phyloP scores from a whole-genome alignment of 1,140 invertebrate species.

The Hormaphis cornu region DNA sequence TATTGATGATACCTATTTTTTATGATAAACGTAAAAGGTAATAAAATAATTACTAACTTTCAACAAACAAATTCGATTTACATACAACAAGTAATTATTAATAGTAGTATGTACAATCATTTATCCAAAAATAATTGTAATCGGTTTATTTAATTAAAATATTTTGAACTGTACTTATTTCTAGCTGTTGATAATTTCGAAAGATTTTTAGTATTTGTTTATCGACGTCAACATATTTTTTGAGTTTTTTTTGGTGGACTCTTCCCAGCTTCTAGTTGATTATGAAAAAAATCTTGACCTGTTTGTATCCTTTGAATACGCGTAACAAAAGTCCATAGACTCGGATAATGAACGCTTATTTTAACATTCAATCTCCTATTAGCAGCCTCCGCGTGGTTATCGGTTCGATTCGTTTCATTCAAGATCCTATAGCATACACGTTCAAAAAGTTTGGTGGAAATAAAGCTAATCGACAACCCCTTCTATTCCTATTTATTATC shows the following conservation, averaged over 20 bases:
- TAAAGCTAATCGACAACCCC: too few species aligned
- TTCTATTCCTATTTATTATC: too few species aligned
- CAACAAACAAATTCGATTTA: too few species aligned
- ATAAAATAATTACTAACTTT: not conserved
- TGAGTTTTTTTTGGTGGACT: not conserved
- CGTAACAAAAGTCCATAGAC: not conserved
- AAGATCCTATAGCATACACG: too few species aligned
- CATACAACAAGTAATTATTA: too few species aligned
- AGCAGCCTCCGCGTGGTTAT: too few species aligned
- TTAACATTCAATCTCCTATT: not conserved
- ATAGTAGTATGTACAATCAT: too few species aligned
- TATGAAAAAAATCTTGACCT: not conserved
- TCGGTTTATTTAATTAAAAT: too few species aligned
- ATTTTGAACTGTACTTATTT: too few species aligned
- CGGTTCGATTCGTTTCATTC: too few species aligned
- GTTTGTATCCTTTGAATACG: not conserved
- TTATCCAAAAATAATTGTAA: too few species aligned
- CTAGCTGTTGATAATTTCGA: not conserved
- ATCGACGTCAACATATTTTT: not conserved
- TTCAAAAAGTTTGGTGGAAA: too few species aligned
- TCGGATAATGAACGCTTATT: not conserved
- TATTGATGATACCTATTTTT: not conserved
- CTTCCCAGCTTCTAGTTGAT: not conserved
- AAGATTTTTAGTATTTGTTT: not conserved
- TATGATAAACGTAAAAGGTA: not conserved